These are phyloP conservation scores for Cantharis flavilabris DNA, from an alignment of 2,888 invertebrate genomes.

Conservation along the genomic window DNA sequence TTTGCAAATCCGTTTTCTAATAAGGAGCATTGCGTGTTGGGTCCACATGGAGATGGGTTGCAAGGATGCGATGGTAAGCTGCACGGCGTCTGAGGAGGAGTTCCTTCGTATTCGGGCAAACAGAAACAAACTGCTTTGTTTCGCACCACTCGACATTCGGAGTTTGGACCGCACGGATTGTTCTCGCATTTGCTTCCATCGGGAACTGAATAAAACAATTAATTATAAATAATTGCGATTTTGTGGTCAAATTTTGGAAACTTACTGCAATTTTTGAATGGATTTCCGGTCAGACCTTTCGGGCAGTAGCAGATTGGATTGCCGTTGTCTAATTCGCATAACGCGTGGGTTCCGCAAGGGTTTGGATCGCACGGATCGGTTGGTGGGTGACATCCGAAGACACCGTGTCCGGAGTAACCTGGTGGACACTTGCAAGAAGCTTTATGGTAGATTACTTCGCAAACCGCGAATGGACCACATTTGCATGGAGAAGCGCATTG, in stretches of 20 bases:
- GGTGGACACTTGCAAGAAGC: conserved; percentile 81
- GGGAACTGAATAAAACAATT: conserved; percentile 65
- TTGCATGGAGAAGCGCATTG: conserved; percentile 77
- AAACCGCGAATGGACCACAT: conserved; percentile 80
- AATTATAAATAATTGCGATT: not conserved
- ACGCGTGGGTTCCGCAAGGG: conserved; percentile 85
- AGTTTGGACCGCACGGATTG: conserved; percentile 83
- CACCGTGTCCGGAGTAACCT: conserved; percentile 81
- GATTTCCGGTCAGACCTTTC: conserved; percentile 88
- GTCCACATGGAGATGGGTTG: conserved; percentile 84
- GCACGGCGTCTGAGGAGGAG: conserved; percentile 75
- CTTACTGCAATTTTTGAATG: conserved; percentile 89
- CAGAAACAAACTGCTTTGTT: conserved; percentile 85
- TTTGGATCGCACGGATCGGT: conserved; percentile 79
- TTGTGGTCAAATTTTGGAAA: conserved; percentile 43
- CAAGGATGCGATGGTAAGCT: conserved; percentile 78
- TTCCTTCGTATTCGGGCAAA: conserved; percentile 83
- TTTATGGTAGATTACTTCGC: conserved; percentile 79
- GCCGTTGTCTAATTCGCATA: conserved; percentile 83
- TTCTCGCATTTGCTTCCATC: conserved; percentile 84
- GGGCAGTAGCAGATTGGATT: conserved; percentile 89
- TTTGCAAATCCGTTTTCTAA: conserved; percentile 81
- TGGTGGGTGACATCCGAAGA: conserved; percentile 72
- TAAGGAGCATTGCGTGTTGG: conserved; percentile 83
- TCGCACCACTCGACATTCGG: conserved; percentile 78